These are phyloP conservation scores for Eriosoma lanigerum DNA, from an alignment of 1,140 invertebrate species.

Conservation along the genomic window DNA sequence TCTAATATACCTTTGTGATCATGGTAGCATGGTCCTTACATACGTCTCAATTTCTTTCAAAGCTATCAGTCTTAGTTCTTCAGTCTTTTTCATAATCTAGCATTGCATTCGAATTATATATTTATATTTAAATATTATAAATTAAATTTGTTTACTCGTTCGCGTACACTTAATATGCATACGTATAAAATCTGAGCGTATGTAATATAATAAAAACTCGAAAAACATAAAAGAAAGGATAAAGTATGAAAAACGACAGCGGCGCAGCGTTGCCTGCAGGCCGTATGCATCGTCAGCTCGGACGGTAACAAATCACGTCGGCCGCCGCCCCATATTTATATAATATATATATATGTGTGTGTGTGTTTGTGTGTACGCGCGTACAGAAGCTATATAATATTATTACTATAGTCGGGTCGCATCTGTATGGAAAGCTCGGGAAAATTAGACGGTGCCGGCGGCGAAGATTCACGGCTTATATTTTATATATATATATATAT, in stretches of 20 bases:
- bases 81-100: no score
- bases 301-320: constrained; percentile 45
- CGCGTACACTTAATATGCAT: not conserved
- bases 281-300: constrained; percentile 44
- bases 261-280: not conserved
- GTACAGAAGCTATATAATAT: not conserved
- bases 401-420: constrained; percentile 13
- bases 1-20: no score
- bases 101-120: no score
- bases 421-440: constrained; percentile 50
- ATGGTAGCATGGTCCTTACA: no score
- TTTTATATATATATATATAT: not conserved
- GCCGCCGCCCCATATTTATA: not conserved
- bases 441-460: constrained; percentile 40
- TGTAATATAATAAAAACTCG: not conserved
- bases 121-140: not conserved
- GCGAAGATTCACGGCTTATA: constrained; percentile 46
- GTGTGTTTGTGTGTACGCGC: no score
- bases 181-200: not conserved
- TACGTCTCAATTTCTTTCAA: no score
- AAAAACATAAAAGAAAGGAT: constrained; percentile 33
- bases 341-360: no score
- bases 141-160: not conserved
- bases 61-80: no score
- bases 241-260: constrained; percentile 33